These are phyloP conservation scores for Paracentrotus lividus DNA, from an alignment of 53 echinoderm and acorn worm genomes.

Conservation along the genomic window DNA sequence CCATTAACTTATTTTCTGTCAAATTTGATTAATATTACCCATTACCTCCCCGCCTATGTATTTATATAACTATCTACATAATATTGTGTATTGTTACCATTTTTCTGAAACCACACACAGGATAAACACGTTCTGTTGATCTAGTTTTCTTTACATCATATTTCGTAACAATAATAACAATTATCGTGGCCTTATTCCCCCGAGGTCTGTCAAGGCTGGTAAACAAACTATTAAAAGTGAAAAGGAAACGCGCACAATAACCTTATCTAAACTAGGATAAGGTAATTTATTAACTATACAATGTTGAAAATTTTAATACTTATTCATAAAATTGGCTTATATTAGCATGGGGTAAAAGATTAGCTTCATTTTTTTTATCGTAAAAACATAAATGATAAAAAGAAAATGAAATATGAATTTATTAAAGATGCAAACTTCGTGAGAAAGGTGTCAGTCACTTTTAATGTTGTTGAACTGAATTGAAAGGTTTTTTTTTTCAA, in stretches of 20 bases:
- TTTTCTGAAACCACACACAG: neutral
- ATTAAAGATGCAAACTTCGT: too few relatives aligned
- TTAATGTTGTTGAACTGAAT: too few relatives aligned
- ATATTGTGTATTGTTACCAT: neutral
- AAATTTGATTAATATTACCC: constrained; percentile 43
- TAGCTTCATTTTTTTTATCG: too few relatives aligned
- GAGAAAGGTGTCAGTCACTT: too few relatives aligned
- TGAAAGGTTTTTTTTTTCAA: too few relatives aligned
- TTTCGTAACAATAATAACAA: constrained; percentile 23
- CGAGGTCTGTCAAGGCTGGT: neutral
- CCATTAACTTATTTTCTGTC: constrained; percentile 23
- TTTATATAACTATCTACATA: constrained; percentile 3
- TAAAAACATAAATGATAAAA: too few relatives aligned
- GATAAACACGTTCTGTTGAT: neutral
- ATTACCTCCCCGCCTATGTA: neutral
- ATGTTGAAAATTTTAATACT: neutral
- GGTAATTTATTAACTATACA: neutral
- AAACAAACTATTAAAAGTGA: neutral
- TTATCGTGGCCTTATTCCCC: constrained; percentile 14
- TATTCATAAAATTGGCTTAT: neutral
- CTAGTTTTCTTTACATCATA: constrained; percentile 33
- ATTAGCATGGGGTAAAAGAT: too few relatives aligned
- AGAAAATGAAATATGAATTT: too few relatives aligned
- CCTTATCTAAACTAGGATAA: neutral
- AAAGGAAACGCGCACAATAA: too few relatives aligned